Base-by-base conservation (phyloP, 2,888 invertebrate species). In the Dexiosoma caninum region DNA sequence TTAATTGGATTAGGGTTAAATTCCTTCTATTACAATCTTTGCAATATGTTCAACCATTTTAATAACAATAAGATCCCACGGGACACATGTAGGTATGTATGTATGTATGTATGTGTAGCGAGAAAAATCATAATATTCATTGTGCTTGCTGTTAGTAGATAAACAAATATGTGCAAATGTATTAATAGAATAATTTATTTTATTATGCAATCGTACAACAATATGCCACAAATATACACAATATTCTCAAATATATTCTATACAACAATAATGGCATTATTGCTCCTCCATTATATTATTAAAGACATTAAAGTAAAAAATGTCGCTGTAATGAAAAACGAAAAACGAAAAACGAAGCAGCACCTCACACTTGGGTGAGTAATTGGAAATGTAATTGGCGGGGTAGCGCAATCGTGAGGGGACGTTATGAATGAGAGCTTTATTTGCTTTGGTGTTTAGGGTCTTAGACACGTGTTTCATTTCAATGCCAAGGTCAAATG, bases 401-500 rank as follows among this genome's bases (percentile, higher is more conserved):
- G 5, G 37, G 37, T 14, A 23, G 35, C 23, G 10, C 9, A 37
- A 32, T 16, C 14, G 32, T 7, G 27, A 10, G 70, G 44, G 46
- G 14, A 49, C 19, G 19, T 66, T 9, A 9, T 27, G 16, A 37
- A 66, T 27, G 8, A 42, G 8, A 42, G 8, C 3, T 51, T 9
- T 51, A 10, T 64, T 35, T 49, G 21, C 32, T 35, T 49, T 14
- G 14, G n/a, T 14, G n/a, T n/a, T n/a, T 37, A 7, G 37, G 21
- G 21, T 42, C 19, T 30, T 27, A 37, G 27, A 37, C 60, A 62
- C 53, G 51, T 37, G 55, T 35, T 46, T 42, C 42, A 66, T 80
- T 71, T 76, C 80, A 80, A 76, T 76, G 80, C 49, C 80, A 80
- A 80, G 80, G 80, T 80, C 67, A 72, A 19, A 40, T 27, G 51